Base-by-base conservation (phyloP, 2,113 vertebrate species). In the Anser brachyrhynchus region DNA sequence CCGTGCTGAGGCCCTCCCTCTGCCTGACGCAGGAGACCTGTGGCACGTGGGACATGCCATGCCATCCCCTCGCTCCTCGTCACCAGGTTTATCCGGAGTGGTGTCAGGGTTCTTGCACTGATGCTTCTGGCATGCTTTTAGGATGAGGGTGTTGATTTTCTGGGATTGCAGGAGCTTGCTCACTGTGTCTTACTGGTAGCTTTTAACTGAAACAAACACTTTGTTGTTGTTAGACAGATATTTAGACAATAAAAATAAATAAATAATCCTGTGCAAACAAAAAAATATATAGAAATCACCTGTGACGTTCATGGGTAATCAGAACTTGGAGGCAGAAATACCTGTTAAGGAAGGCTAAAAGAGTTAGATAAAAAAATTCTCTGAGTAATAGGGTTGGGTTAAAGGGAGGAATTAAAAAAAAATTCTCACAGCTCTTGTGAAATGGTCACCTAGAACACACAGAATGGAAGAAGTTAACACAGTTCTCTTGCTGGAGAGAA, bases 91-190 rank as follows among this genome's bases (percentile, higher is more conserved):
- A 20, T 46, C 62, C 28, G 37, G 20, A 33, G 44, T 26, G 14
- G 11, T 35, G 46, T 0, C 1, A 73, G 20, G 39, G 26, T 43
- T 76, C 1, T 1, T 51, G 46, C 19, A 11, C 25, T 1, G 1
- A 14, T 13, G 31, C 5, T 26, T 44, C 21, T 1, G 1, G 31
- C 1, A 0, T 67, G 16, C 9, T 51, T 78, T 69, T 69, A 6
- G 10, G 19, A 19, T 11, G 12, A 62, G 10, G 7, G 51, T 19
- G 13, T 61, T 67, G 19, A 21, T 58, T 31, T 89, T 25, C 28
- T 81, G 54, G 11, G 28, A 55, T 15, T 55, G 17, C 22, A 37
- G 18, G 15, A 71, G 3, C 26, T 18, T 81, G 39, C 23, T 72
- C 10, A 20, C 16, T 85, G 2, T 1, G 17, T 58, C 17, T 49